Conservation (phyloP, 2,113 vertebrate genomes). For the Sander vitreus region DNA sequence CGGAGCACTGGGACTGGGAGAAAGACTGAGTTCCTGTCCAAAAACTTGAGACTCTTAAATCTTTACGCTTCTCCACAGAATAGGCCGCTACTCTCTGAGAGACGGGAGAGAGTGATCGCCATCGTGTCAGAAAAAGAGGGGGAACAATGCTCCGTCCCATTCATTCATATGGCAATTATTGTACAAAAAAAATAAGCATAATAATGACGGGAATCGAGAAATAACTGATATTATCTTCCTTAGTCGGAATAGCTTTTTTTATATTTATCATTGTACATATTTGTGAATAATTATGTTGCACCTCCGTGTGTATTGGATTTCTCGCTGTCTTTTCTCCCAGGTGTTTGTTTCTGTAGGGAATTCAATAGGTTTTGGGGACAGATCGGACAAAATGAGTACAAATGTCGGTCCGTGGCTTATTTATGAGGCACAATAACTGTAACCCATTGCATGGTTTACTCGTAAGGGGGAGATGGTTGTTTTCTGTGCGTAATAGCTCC, state of each 20-base stretch:
- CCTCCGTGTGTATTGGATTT: conserved; percentile 72
- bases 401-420: conserved; percentile 9
- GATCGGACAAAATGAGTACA: neutral
- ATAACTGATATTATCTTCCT: conserved; percentile 74
- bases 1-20: conserved; percentile 50
- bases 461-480: conserved; percentile 38
- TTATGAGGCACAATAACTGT: conserved; percentile 49
- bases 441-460: conserved; percentile 85
- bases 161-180: conserved; percentile 82
- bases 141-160: conserved; percentile 42
- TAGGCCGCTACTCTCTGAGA: conserved; percentile 18
- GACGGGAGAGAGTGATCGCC: conserved; percentile 19
- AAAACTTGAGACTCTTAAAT: conserved; percentile 54
- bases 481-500: conserved; percentile 66
- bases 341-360: conserved; percentile 53
- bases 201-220: conserved; percentile 64
- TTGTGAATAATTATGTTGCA: conserved; percentile 84
- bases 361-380: neutral
- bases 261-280: conserved; percentile 89
- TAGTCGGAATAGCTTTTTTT: conserved; percentile 84
- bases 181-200: conserved; percentile 79
- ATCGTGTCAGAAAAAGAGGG: conserved; percentile 22
- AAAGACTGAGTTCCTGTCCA: conserved; percentile 58
- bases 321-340: conserved; percentile 67
- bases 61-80: conserved; percentile 34